Conservation (phyloP, 2,888 invertebrate species). For the Acanthosoma haemorrhoidale region DNA sequence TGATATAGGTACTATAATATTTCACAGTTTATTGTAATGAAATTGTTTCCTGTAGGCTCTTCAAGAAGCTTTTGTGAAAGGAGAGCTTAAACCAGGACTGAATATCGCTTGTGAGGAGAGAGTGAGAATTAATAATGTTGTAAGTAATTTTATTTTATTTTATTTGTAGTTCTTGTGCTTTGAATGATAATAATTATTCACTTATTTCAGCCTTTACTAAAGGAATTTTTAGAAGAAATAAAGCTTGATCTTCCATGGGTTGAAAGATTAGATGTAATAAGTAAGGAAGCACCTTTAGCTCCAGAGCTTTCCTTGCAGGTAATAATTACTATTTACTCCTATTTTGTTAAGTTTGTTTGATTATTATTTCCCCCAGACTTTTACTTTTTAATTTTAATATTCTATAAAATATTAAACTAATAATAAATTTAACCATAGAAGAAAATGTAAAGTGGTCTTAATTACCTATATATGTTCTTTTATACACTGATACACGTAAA, state of each 20-base stretch:
- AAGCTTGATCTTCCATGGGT: slow-evolving; percentile 73
- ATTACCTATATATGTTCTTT: no score
- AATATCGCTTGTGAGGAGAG: slow-evolving; percentile 61
- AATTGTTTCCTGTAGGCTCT: slow-evolving; percentile 50
- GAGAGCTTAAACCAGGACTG: slow-evolving; percentile 78
- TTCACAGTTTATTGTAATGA: no score
- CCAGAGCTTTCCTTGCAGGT: slow-evolving; percentile 67
- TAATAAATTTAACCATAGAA: no score
- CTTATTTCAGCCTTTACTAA: slow-evolving; percentile 53
- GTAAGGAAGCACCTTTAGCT: slow-evolving; percentile 71
- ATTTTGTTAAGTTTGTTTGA: no score
- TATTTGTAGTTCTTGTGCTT: not conserved
- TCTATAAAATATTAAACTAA: no score
- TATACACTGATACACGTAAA: no score
- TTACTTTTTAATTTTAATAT: no score
- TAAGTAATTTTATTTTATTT: slow-evolving; percentile 49
- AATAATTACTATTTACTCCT: no score
- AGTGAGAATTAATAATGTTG: slow-evolving; percentile 65
- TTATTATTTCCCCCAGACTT: no score
- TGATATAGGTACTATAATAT: not conserved
- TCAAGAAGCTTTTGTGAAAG: slow-evolving; percentile 82
- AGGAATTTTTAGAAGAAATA: slow-evolving; percentile 65
- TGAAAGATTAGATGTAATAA: slow-evolving; percentile 75
- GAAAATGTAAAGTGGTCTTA: no score
- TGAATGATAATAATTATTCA: not conserved